Conservation (phyloP, 2,113 vertebrate species). For the Spermophilus dauricus region DNA sequence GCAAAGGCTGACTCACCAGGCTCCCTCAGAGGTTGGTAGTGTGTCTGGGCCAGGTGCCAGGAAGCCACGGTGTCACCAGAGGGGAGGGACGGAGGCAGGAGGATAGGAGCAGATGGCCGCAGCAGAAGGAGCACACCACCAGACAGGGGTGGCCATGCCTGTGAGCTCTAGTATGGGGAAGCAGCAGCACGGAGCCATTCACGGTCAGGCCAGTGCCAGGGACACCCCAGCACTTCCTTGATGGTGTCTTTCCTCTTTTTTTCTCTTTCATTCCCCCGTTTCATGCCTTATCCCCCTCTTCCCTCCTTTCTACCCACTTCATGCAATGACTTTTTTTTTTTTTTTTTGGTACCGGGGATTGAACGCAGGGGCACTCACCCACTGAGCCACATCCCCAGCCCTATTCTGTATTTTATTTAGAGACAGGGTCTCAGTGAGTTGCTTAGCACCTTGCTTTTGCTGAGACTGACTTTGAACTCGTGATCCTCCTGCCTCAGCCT, state of each 20-base stretch:
- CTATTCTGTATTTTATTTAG: too few species aligned
- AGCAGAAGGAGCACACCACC: background rate
- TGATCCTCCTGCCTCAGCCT: too few species aligned
- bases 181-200: background rate
- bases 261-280: background rate
- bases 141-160: too few species aligned
- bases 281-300: background rate
- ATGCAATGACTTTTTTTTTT: background rate
- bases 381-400: too few species aligned
- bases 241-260: background rate
- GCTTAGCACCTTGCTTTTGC: too few species aligned
- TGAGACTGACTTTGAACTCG: too few species aligned
- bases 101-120: rapidly evolving
- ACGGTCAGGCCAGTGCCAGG: background rate
- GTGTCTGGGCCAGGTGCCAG: background rate
- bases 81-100: background rate
- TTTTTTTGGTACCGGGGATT: too few species aligned
- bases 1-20: background rate
- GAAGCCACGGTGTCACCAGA: background rate
- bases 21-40: background rate
- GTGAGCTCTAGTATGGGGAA: background rate
- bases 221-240: background rate
- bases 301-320: background rate
- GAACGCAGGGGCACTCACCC: too few species aligned
- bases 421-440: too few species aligned